Evolutionary conservation across 2,888 invertebrate genomes (phyloP), one percentile per base, ranked within the genome.

Genomic region (Melanophora roralis): DNA sequence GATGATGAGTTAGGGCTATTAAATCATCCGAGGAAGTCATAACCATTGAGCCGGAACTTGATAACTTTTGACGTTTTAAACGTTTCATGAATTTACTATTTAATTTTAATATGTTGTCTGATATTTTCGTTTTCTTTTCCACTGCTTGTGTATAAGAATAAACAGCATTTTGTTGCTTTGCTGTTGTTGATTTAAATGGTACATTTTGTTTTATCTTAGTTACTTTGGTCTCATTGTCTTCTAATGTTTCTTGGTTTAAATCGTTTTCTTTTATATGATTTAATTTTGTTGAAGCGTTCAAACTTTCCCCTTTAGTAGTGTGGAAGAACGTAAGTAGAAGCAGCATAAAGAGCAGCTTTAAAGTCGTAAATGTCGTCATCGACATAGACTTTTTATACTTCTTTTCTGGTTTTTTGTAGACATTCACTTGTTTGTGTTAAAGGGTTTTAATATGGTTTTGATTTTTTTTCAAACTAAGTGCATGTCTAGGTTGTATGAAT

Each of bases 271-370:
- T 27, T 27, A 5, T 27, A 27, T 27, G 27, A 6, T 27, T 3
- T 27, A 3, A 5, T 27, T 27, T 5, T 5, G 27, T 27, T 6
- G 6, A 6, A 27, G 27, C 23, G 23, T 11, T 34, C 5, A n/a
- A 8, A 16, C 14, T 11, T 62, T 6, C n/a, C n/a, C n/a, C n/a
- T n/a, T n/a, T n/a, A n/a, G 9, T 47, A 12, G 19, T 45, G 51
- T 64, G 69, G 6, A 23, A 55, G 14, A 53, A 76, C 5, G 55
- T 68, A 36, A 64, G 68, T 47, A 82, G 32, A 53, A 83, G 80
- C 81, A 84, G 83, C 84, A 82, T 81, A 43, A 78, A 82, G 12
- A 84, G 82, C 84, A 82, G 79, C 82, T 72, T 62, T 69, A 47
- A 38, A 64, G 72, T 78, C 59, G 57, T 57, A 77, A 77, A 67